Base-by-base conservation (phyloP, 1,140 invertebrate species). In the Drosophila nigrodunni region DNA sequence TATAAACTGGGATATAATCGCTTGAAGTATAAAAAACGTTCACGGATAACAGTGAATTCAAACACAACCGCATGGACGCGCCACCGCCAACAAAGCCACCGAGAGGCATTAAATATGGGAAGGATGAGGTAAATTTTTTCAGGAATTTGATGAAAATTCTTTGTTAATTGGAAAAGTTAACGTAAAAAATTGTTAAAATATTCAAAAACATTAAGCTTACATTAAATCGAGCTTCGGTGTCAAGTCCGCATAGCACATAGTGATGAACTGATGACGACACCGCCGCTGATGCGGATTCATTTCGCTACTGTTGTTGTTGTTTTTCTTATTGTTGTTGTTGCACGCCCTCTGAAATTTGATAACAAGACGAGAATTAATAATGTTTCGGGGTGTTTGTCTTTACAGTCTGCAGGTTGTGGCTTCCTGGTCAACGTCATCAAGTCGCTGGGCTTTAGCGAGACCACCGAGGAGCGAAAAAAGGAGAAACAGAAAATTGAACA, bases 401-500 rank as follows among this genome's bases (percentile, higher is more conserved):
- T 59, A 18, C 66, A 75, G 92, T 91, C 68, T 57, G 92, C 74
- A 67, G 91, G 80, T 49, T 88, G 85, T 60, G 85, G 85, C 43
- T 88, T 98, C 74, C 94, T 99, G 74, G 98, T 98, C 95, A 97
- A 97, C 46, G 97, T 98, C 7, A 98, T 99, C 77, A 94, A 97
- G 67, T 97, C 97, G 0, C 92, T 99, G 59, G 97, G 97, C 25
- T 96, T 97, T 37, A 98, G 97, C 93, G 97, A 98, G 93, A 98
- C 97, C 35, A 97, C 97, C 93, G 97, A 98, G 90, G 97, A 99
- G 91, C 94, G 98, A 78, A 98, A 99, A 91, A 95, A 97, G 87
- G 98, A 99, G 93, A 98, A 98, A 88, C 96, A 96, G 0, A 97
- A 97, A 92, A 94, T 99, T 37, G 98, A 99, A 93, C 96, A 97